Percentiles rank a stretch among this genome's conserved stretches.
These are phyloP conservation scores for Muscidifurax raptorellus DNA, from an alignment of 1,140 invertebrate genomes.

Conservation along the genomic window DNA sequence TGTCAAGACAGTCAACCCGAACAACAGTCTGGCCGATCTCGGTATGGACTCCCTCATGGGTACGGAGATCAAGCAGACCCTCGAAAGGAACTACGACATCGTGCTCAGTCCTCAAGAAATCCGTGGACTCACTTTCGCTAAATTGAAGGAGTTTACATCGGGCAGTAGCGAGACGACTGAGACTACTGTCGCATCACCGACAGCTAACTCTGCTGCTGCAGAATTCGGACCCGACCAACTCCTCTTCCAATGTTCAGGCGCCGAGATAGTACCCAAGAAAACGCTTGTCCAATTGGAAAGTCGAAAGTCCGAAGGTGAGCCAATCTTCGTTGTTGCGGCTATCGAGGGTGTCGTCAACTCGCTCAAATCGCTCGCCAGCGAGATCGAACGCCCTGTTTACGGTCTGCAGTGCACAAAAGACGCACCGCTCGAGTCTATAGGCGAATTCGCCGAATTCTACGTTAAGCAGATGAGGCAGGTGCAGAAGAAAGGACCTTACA, in stretches of 20 bases:
- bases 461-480: conserved; percentile 85
- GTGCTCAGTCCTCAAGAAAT: conserved; percentile 93
- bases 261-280: conserved; percentile 80
- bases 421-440: conserved; percentile 84
- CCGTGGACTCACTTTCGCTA: conserved; percentile 85
- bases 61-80: conserved; percentile 97
- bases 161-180: conserved; percentile 58
- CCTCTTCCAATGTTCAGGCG: conserved; percentile 64
- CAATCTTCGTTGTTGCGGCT: conserved; percentile 89
- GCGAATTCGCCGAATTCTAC: conserved; percentile 87
- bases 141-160: conserved; percentile 81
- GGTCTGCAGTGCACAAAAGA: conserved; percentile 91
- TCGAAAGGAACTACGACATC: conserved; percentile 94
- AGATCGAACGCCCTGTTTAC: conserved; percentile 87
- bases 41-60: conserved; percentile 99
- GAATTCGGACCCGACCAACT: conserved; percentile 53
- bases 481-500: conserved; percentile 90
- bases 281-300: conserved; percentile 79
- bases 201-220: not conserved
- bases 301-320: conserved; percentile 72
- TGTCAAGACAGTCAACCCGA: conserved; percentile 82
- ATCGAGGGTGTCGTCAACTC: conserved; percentile 91
- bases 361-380: conserved; percentile 81
- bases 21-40: conserved; percentile 89
- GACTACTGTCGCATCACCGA: conserved; percentile 38